These are phyloP conservation scores for Pelusios castaneus DNA, from an alignment of 2,113 vertebrate genomes.

Conservation along the genomic window DNA sequence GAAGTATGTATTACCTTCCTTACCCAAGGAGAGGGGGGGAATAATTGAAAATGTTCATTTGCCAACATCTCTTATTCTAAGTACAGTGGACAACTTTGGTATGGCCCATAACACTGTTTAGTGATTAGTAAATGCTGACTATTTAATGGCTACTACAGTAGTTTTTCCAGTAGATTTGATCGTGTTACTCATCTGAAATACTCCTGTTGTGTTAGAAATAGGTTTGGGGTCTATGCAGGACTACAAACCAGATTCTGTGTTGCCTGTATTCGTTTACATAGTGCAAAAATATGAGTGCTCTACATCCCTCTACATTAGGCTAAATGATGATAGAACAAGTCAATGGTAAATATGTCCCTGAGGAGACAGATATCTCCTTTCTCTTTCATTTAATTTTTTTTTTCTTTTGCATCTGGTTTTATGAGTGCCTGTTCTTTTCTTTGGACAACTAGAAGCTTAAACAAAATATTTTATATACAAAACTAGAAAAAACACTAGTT, in stretches of 20 bases:
- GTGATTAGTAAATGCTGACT: constrained; percentile 19
- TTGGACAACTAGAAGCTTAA: constrained; percentile 17
- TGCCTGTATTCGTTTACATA: constrained; percentile 20
- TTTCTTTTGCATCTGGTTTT: neutral
- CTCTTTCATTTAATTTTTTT: neutral
- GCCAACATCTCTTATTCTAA: neutral
- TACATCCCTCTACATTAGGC: constrained; percentile 24
- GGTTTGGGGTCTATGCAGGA: constrained; percentile 16
- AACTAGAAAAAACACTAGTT: constrained; percentile 12
- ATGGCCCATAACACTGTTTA: constrained; percentile 16
- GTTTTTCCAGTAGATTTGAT: constrained; percentile 11
- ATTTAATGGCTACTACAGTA: constrained; percentile 17
- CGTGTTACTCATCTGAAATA: constrained; percentile 37
- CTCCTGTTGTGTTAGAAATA: constrained; percentile 18
- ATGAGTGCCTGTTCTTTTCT: constrained; percentile 16
- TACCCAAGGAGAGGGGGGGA: neutral
- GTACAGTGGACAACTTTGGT: neutral
- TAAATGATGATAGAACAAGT: constrained; percentile 42
- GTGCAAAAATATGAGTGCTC: neutral
- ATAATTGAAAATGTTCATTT: neutral
- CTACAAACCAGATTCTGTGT: constrained; percentile 44
- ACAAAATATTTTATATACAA: neutral
- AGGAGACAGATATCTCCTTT: neutral
- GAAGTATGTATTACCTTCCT: neutral
- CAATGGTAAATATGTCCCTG: neutral